Base-by-base conservation (phyloP, 2,888 invertebrate genomes). In the Lysandra bellargus region DNA sequence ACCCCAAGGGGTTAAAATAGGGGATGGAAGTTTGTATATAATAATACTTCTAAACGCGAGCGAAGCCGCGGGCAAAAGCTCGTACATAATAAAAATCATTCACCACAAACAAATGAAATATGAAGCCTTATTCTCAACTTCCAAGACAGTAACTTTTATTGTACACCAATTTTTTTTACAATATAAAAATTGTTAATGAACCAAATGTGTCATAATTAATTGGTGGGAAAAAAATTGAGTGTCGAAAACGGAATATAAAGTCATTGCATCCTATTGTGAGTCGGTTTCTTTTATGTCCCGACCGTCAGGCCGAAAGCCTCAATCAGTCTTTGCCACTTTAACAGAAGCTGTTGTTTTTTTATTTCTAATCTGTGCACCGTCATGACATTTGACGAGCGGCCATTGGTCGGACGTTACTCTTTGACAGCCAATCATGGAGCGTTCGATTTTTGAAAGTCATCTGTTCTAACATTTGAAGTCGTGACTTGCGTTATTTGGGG, bases 371-470 rank as follows among this genome's bases (percentile, higher is more conserved):
- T 88, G 83, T 87, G 91, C 91, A 88, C 82, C 89, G 93, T 94
- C 94, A 94, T 91, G 89, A 89, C 87, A 88, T 90, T 91, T 94
- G 94, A 94, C 93, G 93, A 93, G 91, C 92, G 83, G 84, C 90
- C 87, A 94, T 94, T 94, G 94, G 94, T 90, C 86, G 90, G 86
- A 87, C 89, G 89, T 83, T 85, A 83, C 86, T 86, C 89, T 92
- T 91, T 93, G 94, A 94, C 94, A 91, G 93, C 94, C 94, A 94
- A 94, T 94, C 91, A 88, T 89, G 85, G 87, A 86, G 88, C 87
- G 87, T 91, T 89, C 85, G 85, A 92, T 91, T 89, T 92, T 88
- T 85, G 91, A 93, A 91, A 93, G 94, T 94, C 94, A 94, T 90
- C 89, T 86, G 91, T 90, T 87, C 91, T 93, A 92, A 92, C 92